A percentile compares a stretch with the other conserved stretches of the same genome.
Conservation (phyloP, 2,113 vertebrate species). For the Montifringilla adamsi region DNA sequence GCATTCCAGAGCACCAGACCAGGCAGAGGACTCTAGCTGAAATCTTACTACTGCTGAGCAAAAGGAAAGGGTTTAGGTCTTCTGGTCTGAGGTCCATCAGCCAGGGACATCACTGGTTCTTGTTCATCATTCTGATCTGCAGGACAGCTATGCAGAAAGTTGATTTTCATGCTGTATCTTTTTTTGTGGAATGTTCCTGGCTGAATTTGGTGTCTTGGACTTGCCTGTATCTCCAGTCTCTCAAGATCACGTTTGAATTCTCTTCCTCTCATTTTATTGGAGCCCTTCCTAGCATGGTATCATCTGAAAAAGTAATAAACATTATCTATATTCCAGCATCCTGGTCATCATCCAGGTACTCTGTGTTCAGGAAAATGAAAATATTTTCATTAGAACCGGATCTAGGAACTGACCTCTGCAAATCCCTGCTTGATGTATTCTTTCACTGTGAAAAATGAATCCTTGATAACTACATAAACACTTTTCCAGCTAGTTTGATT, state of each 20-base stretch:
- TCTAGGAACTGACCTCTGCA: conserved; percentile 18
- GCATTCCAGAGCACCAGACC: background rate
- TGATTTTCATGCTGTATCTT: background rate
- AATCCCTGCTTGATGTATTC: background rate
- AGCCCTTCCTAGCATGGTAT: background rate
- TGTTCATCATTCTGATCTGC: background rate
- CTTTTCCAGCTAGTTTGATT: conserved; percentile 13
- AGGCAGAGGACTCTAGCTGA: background rate
- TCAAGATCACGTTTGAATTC: background rate
- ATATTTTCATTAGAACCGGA: conserved; percentile 6
- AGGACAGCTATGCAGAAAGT: background rate
- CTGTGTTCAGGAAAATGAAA: conserved; percentile 15
- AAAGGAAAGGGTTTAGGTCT: background rate
- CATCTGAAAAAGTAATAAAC: conserved; percentile 47
- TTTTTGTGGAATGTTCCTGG: background rate
- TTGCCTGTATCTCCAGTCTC: background rate
- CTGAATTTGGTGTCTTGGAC: background rate
- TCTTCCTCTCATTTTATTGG: background rate
- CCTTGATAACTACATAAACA: background rate
- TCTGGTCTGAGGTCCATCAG: background rate
- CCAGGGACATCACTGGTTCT: background rate
- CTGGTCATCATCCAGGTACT: conserved; percentile 40
- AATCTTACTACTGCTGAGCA: background rate
- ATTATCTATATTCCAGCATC: conserved; percentile 22
- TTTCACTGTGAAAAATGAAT: conserved; percentile 23